Evolutionary conservation across 2,113 vertebrate species (phyloP).

Genomic region (Clarias batrachus): DNA sequence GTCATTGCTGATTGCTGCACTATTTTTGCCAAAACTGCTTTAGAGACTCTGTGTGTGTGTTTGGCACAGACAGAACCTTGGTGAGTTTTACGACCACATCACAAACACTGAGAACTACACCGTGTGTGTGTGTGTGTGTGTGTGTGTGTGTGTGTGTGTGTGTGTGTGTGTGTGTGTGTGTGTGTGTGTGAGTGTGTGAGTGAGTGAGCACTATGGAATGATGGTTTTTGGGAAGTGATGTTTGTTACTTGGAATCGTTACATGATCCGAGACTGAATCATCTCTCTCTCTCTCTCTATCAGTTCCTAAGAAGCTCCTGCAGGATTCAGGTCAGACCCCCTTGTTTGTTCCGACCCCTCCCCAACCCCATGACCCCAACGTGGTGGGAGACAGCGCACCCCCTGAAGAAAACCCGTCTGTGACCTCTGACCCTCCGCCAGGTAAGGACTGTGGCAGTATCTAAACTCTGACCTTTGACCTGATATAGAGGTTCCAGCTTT

Average conservation of each 20-base stretch:
- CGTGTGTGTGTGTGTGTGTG: neutral
- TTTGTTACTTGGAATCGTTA: constrained; percentile 14
- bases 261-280: constrained; percentile 41
- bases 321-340: constrained; percentile 75
- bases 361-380: constrained; percentile 77
- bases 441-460: constrained; percentile 59
- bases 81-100: constrained; percentile 25
- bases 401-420: constrained; percentile 74
- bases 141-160: neutral
- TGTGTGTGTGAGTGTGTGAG: neutral
- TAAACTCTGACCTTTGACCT: neutral
- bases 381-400: constrained; percentile 80
- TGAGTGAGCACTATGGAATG: neutral
- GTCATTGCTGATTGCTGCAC: constrained; percentile 35
- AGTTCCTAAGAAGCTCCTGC: constrained; percentile 87
- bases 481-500: neutral
- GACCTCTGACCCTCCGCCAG: constrained; percentile 72
- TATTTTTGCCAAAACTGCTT: constrained; percentile 6
- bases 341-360: constrained; percentile 69
- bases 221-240: constrained; percentile 42
- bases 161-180: constrained; percentile 17
- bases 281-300: constrained; percentile 48
- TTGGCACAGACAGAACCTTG: neutral
- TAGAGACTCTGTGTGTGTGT: constrained; percentile 24
- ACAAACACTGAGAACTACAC: constrained; percentile 11